Conservation (phyloP, 1,140 invertebrate species). For the Mya arenaria region DNA sequence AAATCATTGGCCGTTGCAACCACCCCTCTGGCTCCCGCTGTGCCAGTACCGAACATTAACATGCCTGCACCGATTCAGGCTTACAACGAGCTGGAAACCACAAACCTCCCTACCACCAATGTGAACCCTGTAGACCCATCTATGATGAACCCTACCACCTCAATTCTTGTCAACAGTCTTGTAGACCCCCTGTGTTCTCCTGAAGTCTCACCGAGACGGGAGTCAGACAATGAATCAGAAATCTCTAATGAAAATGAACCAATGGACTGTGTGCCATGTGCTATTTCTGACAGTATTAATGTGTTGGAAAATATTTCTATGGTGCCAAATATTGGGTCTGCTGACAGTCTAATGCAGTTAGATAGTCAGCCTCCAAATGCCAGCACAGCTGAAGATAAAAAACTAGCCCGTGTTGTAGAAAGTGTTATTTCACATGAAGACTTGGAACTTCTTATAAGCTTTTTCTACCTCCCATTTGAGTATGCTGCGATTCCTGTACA, state of each 20-base stretch:
- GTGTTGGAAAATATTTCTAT: conserved; percentile 46
- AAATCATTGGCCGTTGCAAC: conserved; percentile 54
- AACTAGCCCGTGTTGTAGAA: background rate
- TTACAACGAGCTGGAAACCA: conserved; percentile 86
- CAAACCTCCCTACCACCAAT: conserved; percentile 88
- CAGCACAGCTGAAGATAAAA: conserved; percentile 16
- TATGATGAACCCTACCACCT: conserved; percentile 66
- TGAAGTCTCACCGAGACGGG: conserved; percentile 57
- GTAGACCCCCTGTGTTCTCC: conserved; percentile 68
- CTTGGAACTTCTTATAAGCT: conserved; percentile 92
- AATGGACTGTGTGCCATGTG: conserved; percentile 73
- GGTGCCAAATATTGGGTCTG: conserved; percentile 63
- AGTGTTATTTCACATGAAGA: conserved; percentile 86
- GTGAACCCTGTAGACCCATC: conserved; percentile 61
- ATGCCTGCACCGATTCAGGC: conserved; percentile 30
- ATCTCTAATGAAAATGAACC: conserved; percentile 64
- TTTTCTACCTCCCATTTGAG: conserved; percentile 99
- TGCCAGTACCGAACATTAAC: conserved; percentile 46
- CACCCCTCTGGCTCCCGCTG: conserved; percentile 22
- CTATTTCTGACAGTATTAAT: conserved; percentile 50
- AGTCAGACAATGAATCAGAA: conserved; percentile 66
- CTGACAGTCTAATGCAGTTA: conserved; percentile 75
- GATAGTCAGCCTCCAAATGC: conserved; percentile 53
- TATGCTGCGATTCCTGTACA: conserved; percentile 93
- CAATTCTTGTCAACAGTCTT: conserved; percentile 68